Evolutionary conservation across 2,888 invertebrate genomes (phyloP).

Genomic region (Lithophane semibrunnea): DNA sequence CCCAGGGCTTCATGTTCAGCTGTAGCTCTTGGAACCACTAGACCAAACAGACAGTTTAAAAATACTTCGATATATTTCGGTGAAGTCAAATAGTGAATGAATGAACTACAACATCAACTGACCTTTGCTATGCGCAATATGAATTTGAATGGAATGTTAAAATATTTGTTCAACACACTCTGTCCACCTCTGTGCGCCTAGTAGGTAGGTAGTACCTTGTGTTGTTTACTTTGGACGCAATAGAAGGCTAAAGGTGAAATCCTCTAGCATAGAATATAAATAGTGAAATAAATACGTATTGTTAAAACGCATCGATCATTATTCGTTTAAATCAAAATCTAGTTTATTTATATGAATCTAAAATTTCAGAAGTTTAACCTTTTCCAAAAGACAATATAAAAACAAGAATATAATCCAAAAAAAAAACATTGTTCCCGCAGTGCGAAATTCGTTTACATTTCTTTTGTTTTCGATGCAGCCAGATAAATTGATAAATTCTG

Average conservation of each 20-base stretch:
- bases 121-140: background rate
- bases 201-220: background rate
- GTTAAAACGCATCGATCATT: background rate
- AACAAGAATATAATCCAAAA: background rate
- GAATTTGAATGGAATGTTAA: conserved; percentile 7
- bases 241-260: conserved; percentile 46
- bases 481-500: too few relatives aligned
- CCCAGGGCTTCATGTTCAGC: too few relatives aligned
- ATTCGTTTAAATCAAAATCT: background rate
- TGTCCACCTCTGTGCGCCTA: background rate
- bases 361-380: conserved; percentile 7
- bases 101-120: conserved; percentile 13
- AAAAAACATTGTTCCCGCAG: background rate
- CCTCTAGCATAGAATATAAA: conserved; percentile 13
- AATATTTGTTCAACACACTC: conserved; percentile 26
- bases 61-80: background rate
- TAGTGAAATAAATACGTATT: conserved; percentile 1
- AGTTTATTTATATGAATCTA: too few relatives aligned
- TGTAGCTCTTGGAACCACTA: too few relatives aligned
- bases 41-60: background rate
- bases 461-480: conserved; percentile 26
- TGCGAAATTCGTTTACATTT: background rate
- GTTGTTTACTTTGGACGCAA: conserved; percentile 30
- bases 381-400: background rate
- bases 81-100: background rate